Evolutionary conservation across 2,888 invertebrate species (phyloP), one percentile per base, ranked within the genome.

Genomic region (Drosophila neonasuta): DNA sequence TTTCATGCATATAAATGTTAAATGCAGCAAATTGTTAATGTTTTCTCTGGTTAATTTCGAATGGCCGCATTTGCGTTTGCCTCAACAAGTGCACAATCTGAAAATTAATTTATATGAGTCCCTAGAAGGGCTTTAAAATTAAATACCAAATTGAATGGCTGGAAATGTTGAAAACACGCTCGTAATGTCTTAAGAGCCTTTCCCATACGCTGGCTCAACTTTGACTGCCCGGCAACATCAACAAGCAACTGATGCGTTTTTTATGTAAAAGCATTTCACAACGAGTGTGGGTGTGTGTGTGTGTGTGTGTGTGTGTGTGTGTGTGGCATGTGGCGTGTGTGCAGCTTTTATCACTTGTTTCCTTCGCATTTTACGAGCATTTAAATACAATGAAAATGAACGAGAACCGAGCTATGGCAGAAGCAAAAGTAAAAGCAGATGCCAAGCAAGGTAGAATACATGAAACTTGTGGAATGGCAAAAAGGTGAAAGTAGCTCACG

Each of bases 311-410:
- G 39, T 17, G 49, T 80, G 62, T 46, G 36, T 20, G 39, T 17
- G n/a, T 39, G 39, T 62, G 34, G 49, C 13, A 24, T 44, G 52
- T 52, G 54, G 52, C 50, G 56, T 49, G 46, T 80, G 62, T 63
- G 51, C 44, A 69, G 54, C 62, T 84, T 84, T 86, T 84, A 81
- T 82, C 68, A 79, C 86, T 73, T 85, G 69, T 62, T 87, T 76
- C 68, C 62, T 68, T 75, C 65, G 58, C 64, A 67, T 69, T 85
- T 82, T 69, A 87, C 64, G 71, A 79, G 51, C 77, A 68, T 76
- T 81, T 81, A 68, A 85, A 75, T 70, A 79, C 77, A 79, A 71
- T 84, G 60, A 81, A 62, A 55, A 56, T 39, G 17, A 41, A 34
- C 36, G 32, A 34, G 17, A 51, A 60, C 50, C n/a, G 9, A 7